Conservation (phyloP, 2,797 vertebrate species). For the Notamacropus eugenii region DNA sequence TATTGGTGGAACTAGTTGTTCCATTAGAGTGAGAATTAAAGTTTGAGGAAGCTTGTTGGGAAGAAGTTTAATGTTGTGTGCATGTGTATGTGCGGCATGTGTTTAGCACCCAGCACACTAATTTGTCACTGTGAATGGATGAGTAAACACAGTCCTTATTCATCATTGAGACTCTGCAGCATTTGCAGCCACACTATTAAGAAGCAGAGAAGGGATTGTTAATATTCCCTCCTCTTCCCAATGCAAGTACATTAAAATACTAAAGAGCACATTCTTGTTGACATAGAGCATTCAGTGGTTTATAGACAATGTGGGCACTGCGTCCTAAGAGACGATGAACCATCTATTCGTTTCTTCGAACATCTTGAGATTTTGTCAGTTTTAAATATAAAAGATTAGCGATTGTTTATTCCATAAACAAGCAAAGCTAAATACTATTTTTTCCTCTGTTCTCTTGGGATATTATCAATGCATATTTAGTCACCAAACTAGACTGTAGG, state of each 20-base stretch:
- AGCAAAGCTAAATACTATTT: slow-evolving; percentile 29
- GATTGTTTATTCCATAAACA: slow-evolving; percentile 11
- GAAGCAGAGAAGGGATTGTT: slow-evolving; percentile 37
- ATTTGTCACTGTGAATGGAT: slow-evolving; percentile 68
- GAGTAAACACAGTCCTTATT: slow-evolving; percentile 51
- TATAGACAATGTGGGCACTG: neutral
- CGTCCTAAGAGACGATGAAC: neutral
- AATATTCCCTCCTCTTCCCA: slow-evolving; percentile 17
- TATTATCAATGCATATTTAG: neutral
- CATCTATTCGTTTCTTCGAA: slow-evolving; percentile 10
- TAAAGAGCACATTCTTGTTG: neutral
- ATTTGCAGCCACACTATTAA: slow-evolving; percentile 36
- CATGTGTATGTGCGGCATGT: neutral
- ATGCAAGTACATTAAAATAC: slow-evolving; percentile 33
- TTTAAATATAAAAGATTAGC: slow-evolving; percentile 20
- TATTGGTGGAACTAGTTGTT: slow-evolving; percentile 62
- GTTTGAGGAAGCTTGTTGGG: slow-evolving; percentile 59
- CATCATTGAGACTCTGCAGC: slow-evolving; percentile 21
- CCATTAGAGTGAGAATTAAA: slow-evolving; percentile 68
- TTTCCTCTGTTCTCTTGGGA: neutral
- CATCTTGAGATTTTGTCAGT: neutral
- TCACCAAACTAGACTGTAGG: neutral
- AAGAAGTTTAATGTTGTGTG: slow-evolving; percentile 58
- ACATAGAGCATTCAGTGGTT: neutral
- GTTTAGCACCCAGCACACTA: slow-evolving; percentile 45